phyloP scores from a whole-genome alignment of 2,888 invertebrate species.

The Nasonovia ribisnigri region DNA sequence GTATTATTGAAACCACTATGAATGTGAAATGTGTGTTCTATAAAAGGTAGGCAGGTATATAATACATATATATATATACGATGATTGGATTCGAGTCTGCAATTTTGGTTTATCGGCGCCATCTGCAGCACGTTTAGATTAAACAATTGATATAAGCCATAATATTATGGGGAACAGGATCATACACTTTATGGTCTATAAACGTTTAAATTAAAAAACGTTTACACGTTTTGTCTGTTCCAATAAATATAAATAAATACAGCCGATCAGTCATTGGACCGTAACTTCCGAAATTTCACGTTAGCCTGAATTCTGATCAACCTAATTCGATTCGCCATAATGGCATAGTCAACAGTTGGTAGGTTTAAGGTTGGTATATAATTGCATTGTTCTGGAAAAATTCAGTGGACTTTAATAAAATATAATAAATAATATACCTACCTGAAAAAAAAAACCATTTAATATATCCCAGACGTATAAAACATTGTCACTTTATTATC shows the following conservation, averaged over 20 bases:
- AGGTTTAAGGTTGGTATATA: not conserved
- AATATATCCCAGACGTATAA: not conserved
- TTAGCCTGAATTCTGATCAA: conserved; percentile 7
- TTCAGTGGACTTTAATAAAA: not conserved
- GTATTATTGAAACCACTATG: not conserved
- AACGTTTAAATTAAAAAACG: not conserved
- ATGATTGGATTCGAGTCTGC: not conserved
- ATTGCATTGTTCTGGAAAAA: not conserved
- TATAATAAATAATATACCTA: not conserved
- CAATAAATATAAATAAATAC: not conserved
- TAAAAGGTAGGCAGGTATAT: not conserved
- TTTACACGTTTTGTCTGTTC: not conserved
- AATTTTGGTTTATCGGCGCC: not conserved
- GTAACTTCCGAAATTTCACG: not conserved
- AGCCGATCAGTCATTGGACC: not conserved
- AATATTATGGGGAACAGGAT: not conserved
- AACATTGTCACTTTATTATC: not conserved
- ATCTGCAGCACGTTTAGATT: not conserved
- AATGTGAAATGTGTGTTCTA: not conserved
- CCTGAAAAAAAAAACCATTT: no score
- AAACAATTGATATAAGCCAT: not conserved
- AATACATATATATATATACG: not conserved
- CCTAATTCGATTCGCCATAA: not conserved
- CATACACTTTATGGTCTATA: not conserved
- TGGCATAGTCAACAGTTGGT: not conserved